phyloP scores from a whole-genome alignment of 2,797 vertebrate genomes.

The Artibeus jamaicensis region DNA sequence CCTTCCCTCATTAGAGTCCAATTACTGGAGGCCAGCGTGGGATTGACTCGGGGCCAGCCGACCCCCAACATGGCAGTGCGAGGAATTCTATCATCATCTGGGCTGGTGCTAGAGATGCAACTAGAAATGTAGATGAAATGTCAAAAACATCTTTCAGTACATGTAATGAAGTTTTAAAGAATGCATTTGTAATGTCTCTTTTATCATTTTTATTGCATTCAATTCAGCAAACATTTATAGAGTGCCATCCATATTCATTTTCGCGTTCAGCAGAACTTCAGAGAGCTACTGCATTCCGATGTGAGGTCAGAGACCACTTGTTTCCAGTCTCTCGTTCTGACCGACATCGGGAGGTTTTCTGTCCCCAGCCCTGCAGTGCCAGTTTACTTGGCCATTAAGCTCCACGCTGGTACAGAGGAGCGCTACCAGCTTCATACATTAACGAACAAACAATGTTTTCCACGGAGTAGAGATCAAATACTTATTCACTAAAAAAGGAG shows the following conservation, averaged over 20 bases:
- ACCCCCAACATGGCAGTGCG: neutral
- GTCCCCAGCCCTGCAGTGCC: neutral
- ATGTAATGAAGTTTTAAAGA: slow-evolving; percentile 63
- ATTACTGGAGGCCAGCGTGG: neutral
- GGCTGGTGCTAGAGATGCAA: neutral
- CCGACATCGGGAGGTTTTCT: neutral
- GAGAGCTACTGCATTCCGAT: slow-evolving; percentile 34
- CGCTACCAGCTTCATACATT: neutral
- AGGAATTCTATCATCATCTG: neutral
- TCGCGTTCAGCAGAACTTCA: slow-evolving; percentile 33
- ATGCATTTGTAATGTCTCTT: slow-evolving; percentile 52
- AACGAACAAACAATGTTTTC: neutral
- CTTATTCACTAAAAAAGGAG: neutral
- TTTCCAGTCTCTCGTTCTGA: neutral
- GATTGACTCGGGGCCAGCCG: neutral
- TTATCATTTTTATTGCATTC: slow-evolving; percentile 68
- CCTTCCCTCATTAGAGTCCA: neutral
- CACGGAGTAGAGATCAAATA: neutral
- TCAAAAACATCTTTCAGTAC: slow-evolving; percentile 45
- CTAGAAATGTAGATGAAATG: slow-evolving; percentile 28
- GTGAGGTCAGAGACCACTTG: slow-evolving; percentile 12
- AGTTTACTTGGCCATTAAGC: neutral
- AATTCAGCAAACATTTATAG: slow-evolving; percentile 66
- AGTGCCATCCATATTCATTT: slow-evolving; percentile 59
- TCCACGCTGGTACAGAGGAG: neutral